Conservation (phyloP, 2,888 invertebrate genomes). For the Prionchulus punctatus region DNA sequence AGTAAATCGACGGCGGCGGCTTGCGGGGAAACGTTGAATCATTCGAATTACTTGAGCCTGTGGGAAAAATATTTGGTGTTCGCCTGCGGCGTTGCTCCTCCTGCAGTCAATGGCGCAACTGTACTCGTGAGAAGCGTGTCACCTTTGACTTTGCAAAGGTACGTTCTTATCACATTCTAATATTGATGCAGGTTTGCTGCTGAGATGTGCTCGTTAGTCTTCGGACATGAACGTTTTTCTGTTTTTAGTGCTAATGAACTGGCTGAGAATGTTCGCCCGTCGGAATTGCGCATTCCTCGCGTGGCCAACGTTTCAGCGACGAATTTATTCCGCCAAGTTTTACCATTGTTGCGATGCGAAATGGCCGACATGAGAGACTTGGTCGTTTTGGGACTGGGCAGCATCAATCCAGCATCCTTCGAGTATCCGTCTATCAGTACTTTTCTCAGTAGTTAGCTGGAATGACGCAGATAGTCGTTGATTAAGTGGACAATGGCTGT, state of each 20-base stretch:
- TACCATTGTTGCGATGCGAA: conserved; percentile 80
- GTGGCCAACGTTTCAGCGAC: conserved; percentile 52
- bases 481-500: neutral
- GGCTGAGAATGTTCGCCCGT: neutral
- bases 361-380: conserved; percentile 81
- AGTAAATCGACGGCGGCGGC: conserved; percentile 21
- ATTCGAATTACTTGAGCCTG: conserved; percentile 77
- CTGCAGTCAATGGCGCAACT: conserved; percentile 46
- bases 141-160: conserved; percentile 39
- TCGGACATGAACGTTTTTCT: neutral
- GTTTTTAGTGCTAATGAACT: neutral
- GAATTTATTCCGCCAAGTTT: conserved; percentile 74
- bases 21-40: conserved; percentile 23
- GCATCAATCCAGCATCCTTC: conserved; percentile 80
- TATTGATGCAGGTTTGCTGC: neutral
- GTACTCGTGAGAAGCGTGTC: conserved; percentile 76
- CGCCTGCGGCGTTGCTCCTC: conserved; percentile 86
- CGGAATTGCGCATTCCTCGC: conserved; percentile 37
- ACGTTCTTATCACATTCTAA: neutral
- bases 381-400: conserved; percentile 78
- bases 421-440: conserved; percentile 48
- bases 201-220: no score
- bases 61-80: conserved; percentile 96
- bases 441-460: neutral
- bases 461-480: neutral